phyloP scores from a whole-genome alignment of 2,888 invertebrate genomes.

The Andrena fulva region DNA sequence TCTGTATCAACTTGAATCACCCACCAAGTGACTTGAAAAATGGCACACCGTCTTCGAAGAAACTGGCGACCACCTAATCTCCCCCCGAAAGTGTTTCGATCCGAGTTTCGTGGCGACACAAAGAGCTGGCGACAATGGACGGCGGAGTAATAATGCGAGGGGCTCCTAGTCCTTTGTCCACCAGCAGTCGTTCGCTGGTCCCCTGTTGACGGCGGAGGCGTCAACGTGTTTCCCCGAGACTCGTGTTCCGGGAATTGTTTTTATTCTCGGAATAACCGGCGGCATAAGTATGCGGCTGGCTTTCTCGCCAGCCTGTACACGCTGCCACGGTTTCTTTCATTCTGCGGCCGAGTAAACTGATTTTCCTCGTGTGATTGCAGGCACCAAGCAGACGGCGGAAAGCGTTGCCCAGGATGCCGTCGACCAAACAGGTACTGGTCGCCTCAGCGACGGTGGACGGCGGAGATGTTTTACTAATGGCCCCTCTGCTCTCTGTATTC shows the following conservation, averaged over 20 bases:
- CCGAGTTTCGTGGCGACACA: no score
- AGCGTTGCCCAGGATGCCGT: conserved; percentile 75
- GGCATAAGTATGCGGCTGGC: background rate
- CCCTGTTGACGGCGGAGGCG: background rate
- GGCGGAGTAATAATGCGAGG: no score
- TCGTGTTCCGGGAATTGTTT: conserved; percentile 27
- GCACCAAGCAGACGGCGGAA: conserved; percentile 68
- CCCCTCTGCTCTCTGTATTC: background rate
- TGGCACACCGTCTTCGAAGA: no score
- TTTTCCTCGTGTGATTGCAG: conserved; percentile 56
- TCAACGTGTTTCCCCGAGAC: background rate
- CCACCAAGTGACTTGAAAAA: no score
- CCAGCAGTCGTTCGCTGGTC: background rate
- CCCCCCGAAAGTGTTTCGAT: no score
- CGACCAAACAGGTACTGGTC: conserved; percentile 75
- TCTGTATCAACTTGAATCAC: no score
- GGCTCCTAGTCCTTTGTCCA: background rate
- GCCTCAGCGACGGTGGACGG: background rate
- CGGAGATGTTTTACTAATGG: background rate
- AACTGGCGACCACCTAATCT: no score
- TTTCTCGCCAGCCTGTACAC: conserved; percentile 37
- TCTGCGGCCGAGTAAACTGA: conserved; percentile 11
- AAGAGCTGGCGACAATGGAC: no score
- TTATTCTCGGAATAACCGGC: conserved; percentile 44
- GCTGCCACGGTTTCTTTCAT: conserved; percentile 1